Evolutionary conservation across 2,888 invertebrate genomes (phyloP), one percentile per base, ranked within the genome.

Genomic region (Ophioninae sp.): DNA sequence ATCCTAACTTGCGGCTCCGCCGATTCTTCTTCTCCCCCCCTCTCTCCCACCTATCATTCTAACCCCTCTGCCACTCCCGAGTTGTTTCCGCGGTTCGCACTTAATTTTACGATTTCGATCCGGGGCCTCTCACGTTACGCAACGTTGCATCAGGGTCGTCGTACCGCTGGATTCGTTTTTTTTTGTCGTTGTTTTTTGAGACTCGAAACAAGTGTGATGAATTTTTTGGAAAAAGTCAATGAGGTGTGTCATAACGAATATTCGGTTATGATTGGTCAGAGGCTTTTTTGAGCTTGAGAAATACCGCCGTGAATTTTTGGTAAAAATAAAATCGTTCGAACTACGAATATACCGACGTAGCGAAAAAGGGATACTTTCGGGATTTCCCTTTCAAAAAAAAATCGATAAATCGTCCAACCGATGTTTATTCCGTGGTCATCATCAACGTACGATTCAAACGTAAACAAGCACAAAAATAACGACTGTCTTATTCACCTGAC

Each of bases 141-240:
- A 89, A 90, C 85, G 76, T 63, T 63, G 74, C 79, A 83, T 72
- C 84, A 85, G 86, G 86, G 82, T 87, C 84, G 79, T 82, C 78
- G 75, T 65, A 82, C 79, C 68, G 30, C 30, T 30, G 30, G 30
- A 30, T 30, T 30, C 30, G 30, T 30, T 30, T 30, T 30, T 30
- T 3, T 30, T 1, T 30, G 30, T 30, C 3, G n/a, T n/a, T n/a
- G n/a, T 30, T 30, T 30, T 30, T 30, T 30, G 30, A 30, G 30
- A 30, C 1, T 30, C 3, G 30, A 30, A 30, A 30, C 2, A 30
- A 30, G 3, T 30, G 30, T 30, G 30, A 30, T 30, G 30, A 30
- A 30, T 30, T 30, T 30, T 30, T 30, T 30, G 30, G 30, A 30
- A 30, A 30, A 1, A 30, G 3, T 30, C 30, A 30, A 30, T 30